Evolutionary conservation across 2,888 invertebrate species (phyloP).

Genomic region (Glyphotaelius pellucidus): DNA sequence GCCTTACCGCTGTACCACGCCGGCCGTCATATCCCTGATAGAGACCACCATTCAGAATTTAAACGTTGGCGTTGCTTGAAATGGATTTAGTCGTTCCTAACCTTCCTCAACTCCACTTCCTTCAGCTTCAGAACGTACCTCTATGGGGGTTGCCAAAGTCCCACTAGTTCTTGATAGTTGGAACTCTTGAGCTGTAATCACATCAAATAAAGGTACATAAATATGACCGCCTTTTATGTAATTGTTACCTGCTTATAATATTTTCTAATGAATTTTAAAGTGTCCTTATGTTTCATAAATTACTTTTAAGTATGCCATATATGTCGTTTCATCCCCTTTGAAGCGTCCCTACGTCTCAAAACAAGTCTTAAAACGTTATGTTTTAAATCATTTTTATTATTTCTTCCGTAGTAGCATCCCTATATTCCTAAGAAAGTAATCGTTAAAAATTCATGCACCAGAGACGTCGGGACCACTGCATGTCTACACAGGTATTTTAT

Average conservation of each 20-base stretch:
- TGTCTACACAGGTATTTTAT: neutral
- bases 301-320: neutral
- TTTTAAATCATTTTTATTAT: slow-evolving; percentile 2
- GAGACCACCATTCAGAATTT: too few relatives aligned
- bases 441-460: slow-evolving; percentile 65
- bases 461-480: slow-evolving; percentile 53
- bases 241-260: neutral
- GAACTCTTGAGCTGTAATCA: too few relatives aligned
- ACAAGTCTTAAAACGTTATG: neutral
- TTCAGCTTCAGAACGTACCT: too few relatives aligned
- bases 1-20: too few relatives aligned
- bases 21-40: too few relatives aligned
- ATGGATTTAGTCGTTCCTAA: too few relatives aligned
- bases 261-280: neutral
- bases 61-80: too few relatives aligned
- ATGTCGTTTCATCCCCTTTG: neutral
- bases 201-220: neutral
- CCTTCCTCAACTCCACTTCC: too few relatives aligned
- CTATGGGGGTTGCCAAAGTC: too few relatives aligned
- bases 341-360: neutral
- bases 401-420: neutral
- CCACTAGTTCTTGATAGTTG: too few relatives aligned
- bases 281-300: neutral
- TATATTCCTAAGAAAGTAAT: slow-evolving; percentile 44
- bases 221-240: neutral